These are phyloP conservation scores for Byasa hedistus DNA, from an alignment of 2,888 invertebrate species.

Conservation along the genomic window DNA sequence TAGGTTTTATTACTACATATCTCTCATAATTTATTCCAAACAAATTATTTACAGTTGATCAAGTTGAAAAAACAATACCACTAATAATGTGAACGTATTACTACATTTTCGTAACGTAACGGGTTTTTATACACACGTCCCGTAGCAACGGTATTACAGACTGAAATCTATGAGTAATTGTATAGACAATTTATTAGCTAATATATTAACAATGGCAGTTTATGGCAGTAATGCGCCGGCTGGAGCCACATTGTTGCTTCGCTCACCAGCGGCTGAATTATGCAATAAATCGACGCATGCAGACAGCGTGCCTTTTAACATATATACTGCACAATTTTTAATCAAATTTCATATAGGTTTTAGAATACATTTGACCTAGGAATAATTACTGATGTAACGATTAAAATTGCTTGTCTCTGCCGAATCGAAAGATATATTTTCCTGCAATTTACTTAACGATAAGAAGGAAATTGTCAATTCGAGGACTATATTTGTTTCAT, in stretches of 20 bases:
- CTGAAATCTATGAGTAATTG: conserved; percentile 31
- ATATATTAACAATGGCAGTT: conserved; percentile 53
- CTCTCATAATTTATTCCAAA: neutral
- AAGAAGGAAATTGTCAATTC: too few relatives aligned
- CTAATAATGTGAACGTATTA: neutral
- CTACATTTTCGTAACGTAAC: conserved; percentile 1
- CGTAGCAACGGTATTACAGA: conserved; percentile 7
- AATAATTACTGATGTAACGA: neutral
- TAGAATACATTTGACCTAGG: neutral
- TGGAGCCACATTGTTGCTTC: conserved; percentile 45
- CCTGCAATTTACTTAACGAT: too few relatives aligned
- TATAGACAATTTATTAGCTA: conserved; percentile 52
- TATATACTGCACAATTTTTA: conserved; percentile 30
- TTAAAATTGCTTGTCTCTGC: too few relatives aligned
- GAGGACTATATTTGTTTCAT: too few relatives aligned
- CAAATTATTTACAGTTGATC: neutral
- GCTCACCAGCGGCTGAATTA: conserved; percentile 15
- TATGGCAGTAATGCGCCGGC: conserved; percentile 43
- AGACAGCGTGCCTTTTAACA: conserved; percentile 24
- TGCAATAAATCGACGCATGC: conserved; percentile 18
- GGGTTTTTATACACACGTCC: conserved; percentile 14
- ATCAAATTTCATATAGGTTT: conserved; percentile 29
- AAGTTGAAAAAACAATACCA: neutral
- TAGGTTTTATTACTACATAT: too few relatives aligned
- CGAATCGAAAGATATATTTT: too few relatives aligned